Conservation (phyloP, 2,797 vertebrate species). For the Columba guinea region DNA sequence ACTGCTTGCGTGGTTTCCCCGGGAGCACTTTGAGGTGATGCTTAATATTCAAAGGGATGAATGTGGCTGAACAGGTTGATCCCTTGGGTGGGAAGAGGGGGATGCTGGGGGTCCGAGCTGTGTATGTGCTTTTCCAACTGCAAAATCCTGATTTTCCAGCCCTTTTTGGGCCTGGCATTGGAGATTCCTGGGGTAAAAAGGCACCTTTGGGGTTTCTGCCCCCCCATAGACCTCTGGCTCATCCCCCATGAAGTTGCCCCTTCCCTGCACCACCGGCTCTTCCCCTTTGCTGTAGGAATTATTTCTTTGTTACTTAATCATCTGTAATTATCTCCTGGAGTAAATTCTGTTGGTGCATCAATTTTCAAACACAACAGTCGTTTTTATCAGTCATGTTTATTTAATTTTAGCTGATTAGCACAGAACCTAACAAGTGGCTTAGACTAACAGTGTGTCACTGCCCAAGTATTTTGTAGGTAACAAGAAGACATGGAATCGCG, state of each 20-base stretch:
- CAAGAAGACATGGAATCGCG: conserved; percentile 43
- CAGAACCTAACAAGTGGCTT: conserved; percentile 66
- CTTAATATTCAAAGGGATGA: background rate
- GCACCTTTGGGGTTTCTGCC: background rate
- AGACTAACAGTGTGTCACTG: conserved; percentile 68
- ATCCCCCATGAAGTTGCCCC: background rate
- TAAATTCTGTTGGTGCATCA: conserved; percentile 63
- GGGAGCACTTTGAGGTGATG: rapidly evolving
- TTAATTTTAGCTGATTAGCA: conserved; percentile 70
- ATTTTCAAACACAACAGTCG: conserved; percentile 67
- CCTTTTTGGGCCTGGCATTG: background rate
- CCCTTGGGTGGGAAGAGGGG: background rate
- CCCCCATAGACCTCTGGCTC: background rate
- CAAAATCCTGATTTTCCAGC: background rate
- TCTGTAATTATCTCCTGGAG: conserved; percentile 60
- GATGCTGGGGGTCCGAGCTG: background rate
- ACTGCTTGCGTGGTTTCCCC: background rate
- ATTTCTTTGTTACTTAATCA: conserved; percentile 49
- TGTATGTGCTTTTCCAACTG: background rate
- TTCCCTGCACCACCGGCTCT: background rate
- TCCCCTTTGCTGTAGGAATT: background rate
- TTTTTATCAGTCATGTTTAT: conserved; percentile 65
- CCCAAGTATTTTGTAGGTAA: conserved; percentile 62
- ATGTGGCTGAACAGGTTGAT: rapidly evolving
- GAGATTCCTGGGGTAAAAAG: background rate